Conservation (phyloP, 2,797 vertebrate genomes). For the Liparis tanakae region DNA sequence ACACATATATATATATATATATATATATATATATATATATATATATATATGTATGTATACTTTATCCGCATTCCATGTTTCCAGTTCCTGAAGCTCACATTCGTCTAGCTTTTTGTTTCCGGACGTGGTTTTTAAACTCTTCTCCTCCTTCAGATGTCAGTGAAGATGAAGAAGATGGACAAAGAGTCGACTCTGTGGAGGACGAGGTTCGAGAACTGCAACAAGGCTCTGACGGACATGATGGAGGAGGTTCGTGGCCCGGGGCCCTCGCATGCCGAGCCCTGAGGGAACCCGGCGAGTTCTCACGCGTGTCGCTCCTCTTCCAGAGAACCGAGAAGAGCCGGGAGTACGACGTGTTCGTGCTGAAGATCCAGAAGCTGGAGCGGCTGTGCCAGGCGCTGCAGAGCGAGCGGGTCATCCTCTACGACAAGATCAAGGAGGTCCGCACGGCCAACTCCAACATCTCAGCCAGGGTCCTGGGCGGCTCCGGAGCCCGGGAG, state of each 20-base stretch:
- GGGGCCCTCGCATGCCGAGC: background rate
- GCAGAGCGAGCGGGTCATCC: conserved; percentile 90
- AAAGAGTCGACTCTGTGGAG: conserved; percentile 95
- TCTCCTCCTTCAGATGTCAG: conserved; percentile 86
- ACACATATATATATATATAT: too few relatives aligned
- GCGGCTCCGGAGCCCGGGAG: conserved; percentile 35
- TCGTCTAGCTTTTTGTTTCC: background rate
- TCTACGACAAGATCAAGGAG: conserved; percentile 93
- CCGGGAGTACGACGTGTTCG: conserved; percentile 91
- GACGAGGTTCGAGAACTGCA: conserved; percentile 94
- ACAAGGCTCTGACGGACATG: conserved; percentile 94
- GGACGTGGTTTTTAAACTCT: background rate
- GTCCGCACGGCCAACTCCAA: conserved; percentile 75
- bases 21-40: too few relatives aligned
- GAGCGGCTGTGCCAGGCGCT: conserved; percentile 92
- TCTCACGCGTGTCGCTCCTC: background rate
- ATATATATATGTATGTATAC: too few relatives aligned
- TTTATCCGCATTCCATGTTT: too few relatives aligned
- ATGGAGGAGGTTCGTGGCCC: conserved; percentile 88
- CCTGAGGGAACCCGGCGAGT: too few relatives aligned
- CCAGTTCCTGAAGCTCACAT: background rate
- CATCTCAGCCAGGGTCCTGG: conserved; percentile 24
- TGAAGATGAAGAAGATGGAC: conserved; percentile 96
- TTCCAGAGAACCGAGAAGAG: conserved; percentile 88
- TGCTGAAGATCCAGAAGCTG: conserved; percentile 91